Evolutionary conservation across 2,797 vertebrate species (phyloP), one percentile per base, ranked within the genome.

Genomic region (Luscinia megarhynchos): DNA sequence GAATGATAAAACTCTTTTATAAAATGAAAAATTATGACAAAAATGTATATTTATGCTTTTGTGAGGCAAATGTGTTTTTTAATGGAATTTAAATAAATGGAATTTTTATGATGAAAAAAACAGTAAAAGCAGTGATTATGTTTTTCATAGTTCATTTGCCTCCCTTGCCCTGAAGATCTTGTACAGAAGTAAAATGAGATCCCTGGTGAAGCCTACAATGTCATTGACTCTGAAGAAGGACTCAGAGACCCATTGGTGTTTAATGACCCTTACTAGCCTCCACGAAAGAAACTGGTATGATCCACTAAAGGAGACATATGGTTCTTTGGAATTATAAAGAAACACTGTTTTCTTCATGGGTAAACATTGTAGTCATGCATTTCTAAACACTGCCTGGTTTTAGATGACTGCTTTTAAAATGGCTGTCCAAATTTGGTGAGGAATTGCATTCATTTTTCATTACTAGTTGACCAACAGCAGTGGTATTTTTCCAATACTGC

Each of bases 181-280:
- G 96, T 97, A 89, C 95, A 95, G 97, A 98, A 97, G 81, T 97
- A 97, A 97, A 98, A 97, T 97, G 95, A 97, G 96, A 97, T 98
- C 97, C 97, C 87, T 95, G 97, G 97, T 97, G 97, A 97, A 97
- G 95, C 96, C 94, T 97, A 95, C 97, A 96, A 92, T 97, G 97
- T 98, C 97, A 98, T 96, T 94, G 97, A 96, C 93, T 98, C 97
- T 97, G 96, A 97, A 97, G 97, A 97, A 96, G 97, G 91, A 97
- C 95, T 97, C 95, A 97, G 97, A 98, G 98, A 98, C 95, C 96
- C 94, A 97, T 98, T 98, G 98, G 97, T 98, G 98, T 98, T 98
- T 98, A 98, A 98, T 97, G 98, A 98, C 97, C 98, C 98, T 89
- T 98, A 98, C 89, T 98, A 98, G 98, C 97, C 98, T 96, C 81